phyloP scores from a whole-genome alignment of 1,140 invertebrate genomes.

The Diorhabda sublineata region DNA sequence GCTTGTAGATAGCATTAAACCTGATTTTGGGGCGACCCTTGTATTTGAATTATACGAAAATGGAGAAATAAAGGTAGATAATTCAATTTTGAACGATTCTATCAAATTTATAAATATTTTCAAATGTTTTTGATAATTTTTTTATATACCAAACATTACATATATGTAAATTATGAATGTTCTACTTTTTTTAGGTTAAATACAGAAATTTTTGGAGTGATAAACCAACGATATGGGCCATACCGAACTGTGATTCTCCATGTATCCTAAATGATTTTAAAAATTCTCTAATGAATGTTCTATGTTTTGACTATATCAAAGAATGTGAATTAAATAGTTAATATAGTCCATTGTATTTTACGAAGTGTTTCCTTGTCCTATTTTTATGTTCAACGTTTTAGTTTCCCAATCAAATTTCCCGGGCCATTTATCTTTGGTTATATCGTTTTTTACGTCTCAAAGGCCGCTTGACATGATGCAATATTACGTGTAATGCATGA shows the following conservation, averaged over 20 bases:
- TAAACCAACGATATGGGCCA: slow-evolving; percentile 46
- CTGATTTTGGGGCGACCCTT: slow-evolving; percentile 65
- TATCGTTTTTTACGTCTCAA: too few relatives aligned
- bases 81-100: not conserved
- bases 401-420: too few relatives aligned
- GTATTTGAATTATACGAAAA: slow-evolving; percentile 62
- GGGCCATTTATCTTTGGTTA: too few relatives aligned
- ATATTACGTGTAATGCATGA: too few relatives aligned
- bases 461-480: too few relatives aligned
- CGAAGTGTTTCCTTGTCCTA: too few relatives aligned
- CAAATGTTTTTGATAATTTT: not conserved
- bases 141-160: not conserved
- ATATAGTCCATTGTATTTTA: too few relatives aligned
- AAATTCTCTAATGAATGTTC: slow-evolving; percentile 45
- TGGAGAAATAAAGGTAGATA: slow-evolving; percentile 50
- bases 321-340: slow-evolving; percentile 44
- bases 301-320: slow-evolving; percentile 52
- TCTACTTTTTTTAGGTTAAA: slow-evolving; percentile 24
- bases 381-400: too few relatives aligned
- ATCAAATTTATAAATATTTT: not conserved
- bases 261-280: slow-evolving; percentile 50
- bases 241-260: slow-evolving; percentile 50
- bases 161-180: not conserved
- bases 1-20: slow-evolving; percentile 59
- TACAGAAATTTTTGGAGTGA: slow-evolving; percentile 42